Base-by-base conservation (phyloP, 2,888 invertebrate species). In the Pilophorus perplexus region DNA sequence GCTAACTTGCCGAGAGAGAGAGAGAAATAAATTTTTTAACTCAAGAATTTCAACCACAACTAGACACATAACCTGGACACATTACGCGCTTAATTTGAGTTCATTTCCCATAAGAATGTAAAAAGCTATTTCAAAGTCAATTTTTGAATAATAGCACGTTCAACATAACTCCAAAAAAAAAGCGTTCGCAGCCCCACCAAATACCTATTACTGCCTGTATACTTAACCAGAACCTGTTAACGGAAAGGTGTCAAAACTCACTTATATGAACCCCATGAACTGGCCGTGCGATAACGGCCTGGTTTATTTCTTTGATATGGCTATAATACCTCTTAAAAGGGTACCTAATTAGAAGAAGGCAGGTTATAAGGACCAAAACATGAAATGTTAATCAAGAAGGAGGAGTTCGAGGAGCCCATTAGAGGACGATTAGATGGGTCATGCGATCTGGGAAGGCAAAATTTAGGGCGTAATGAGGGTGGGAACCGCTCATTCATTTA, bases 401-500 rank as follows among this genome's bases (percentile, higher is more conserved):
- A 50, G 50, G 28, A 23, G 50, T 25, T 50, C 28, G 50, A 50
- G 55, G 55, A n/a, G n/a, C 37, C 55, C 55, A 37, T 33, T 37
- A 38, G 37, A 20, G 37, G 20, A 4, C 57, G 57, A 57, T 57
- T 57, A 57, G 57, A 23, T 18, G 42, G 57, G 40, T 57, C 42
- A 57, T 40, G 57, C 57, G 25, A 28, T 55, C 33, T 20, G 37
- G n/a, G 20, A 23, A 28, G 40, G 18, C 48, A 23, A 48, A 57
- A 50, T n/a, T n/a, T 16, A 50, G 23, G 23, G 3, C 27, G 57
- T 40, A 40, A 57, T 57, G 37, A 14, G 57, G 16, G 12, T 20
- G 25, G 23, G 18, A 57, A 23, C 57, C 57, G 57, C 57, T 57
- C 57, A 57, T 57, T 57, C 57, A 57, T 57, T 57, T 57, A 23